Evolutionary conservation across 1,140 invertebrate genomes (phyloP).

Genomic region (Anastrepha obliqua): DNA sequence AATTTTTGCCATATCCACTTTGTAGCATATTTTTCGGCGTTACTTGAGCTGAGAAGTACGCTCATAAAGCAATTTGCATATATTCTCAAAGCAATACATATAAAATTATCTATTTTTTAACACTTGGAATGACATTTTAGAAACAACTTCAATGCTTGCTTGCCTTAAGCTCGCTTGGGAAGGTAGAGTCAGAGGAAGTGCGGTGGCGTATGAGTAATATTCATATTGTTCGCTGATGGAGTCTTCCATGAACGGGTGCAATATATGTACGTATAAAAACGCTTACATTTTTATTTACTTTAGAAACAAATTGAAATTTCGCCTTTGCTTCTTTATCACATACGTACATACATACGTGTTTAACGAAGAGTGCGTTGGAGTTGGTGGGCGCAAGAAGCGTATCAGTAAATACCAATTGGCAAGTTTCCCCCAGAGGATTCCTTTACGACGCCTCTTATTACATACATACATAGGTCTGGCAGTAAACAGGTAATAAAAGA

Average conservation of each 20-base stretch:
- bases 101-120: background rate
- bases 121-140: background rate
- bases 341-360: background rate
- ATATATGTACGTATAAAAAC: background rate
- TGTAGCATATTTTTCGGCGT: conserved; percentile 37
- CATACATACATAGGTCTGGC: background rate
- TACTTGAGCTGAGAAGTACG: conserved; percentile 7
- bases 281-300: background rate
- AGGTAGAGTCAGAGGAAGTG: no score
- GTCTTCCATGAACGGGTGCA: background rate
- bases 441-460: background rate
- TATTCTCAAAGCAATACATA: background rate
- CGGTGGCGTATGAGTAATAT: background rate
- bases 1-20: conserved; percentile 25
- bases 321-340: background rate
- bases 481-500: conserved; percentile 4
- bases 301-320: conserved; percentile 12
- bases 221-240: background rate
- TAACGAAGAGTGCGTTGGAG: background rate
- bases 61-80: conserved; percentile 24
- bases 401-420: background rate
- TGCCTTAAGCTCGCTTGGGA: no score
- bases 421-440: background rate
- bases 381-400: background rate
- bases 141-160: background rate